These are phyloP conservation scores for Dicaeum eximium DNA, from an alignment of 2,113 vertebrate genomes.

Conservation along the genomic window DNA sequence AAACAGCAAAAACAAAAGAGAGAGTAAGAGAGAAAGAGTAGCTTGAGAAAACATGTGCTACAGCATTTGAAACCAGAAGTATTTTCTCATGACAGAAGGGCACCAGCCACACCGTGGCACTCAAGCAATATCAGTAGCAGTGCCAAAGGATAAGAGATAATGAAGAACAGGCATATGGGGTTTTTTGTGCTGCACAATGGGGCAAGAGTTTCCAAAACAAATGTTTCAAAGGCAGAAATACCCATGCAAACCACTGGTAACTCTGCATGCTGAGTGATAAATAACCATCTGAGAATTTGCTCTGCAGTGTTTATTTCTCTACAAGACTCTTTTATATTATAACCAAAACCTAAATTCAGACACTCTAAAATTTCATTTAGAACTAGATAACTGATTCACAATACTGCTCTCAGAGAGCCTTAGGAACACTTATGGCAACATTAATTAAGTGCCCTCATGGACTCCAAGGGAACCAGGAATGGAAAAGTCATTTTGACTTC, in stretches of 20 bases:
- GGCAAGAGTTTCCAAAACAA: conserved; percentile 29
- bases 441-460: not conserved
- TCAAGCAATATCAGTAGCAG: not conserved
- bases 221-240: not conserved
- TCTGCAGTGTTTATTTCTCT: not conserved
- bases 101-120: not conserved
- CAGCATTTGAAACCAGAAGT: not conserved
- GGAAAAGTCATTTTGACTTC: not conserved
- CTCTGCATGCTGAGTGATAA: not conserved
- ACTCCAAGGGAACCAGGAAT: not conserved
- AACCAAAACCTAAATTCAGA: not conserved
- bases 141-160: not conserved
- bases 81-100: not conserved
- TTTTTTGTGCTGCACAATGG: not conserved
- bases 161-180: not conserved
- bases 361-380: not conserved
- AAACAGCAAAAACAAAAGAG: not conserved
- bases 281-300: not conserved
- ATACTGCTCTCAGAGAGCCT: not conserved
- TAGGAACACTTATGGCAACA: not conserved
- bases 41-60: not conserved
- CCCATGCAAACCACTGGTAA: not conserved
- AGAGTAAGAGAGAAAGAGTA: not conserved
- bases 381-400: not conserved
- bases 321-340: not conserved